These are phyloP conservation scores for Chelonoidis abingdonii DNA, from an alignment of 2,113 vertebrate genomes.

Conservation along the genomic window DNA sequence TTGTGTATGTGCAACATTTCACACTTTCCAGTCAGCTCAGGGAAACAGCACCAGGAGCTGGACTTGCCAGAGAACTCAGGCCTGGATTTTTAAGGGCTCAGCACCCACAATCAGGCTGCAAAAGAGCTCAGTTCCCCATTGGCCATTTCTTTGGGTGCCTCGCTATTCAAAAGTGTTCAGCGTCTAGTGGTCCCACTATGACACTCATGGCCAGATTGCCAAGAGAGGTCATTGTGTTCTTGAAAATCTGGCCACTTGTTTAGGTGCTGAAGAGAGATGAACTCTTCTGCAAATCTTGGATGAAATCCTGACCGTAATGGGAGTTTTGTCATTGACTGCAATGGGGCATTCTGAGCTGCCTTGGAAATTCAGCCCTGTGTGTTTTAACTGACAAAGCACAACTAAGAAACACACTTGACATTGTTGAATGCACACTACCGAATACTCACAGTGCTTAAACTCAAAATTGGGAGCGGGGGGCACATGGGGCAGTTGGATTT, in stretches of 20 bases:
- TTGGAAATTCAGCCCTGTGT: neutral
- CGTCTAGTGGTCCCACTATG: too few species aligned
- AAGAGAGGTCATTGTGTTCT: too few species aligned
- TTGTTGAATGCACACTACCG: rapidly evolving
- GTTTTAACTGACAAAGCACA: neutral
- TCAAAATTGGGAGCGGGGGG: neutral
- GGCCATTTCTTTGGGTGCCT: too few species aligned
- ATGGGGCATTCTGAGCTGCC: rapidly evolving
- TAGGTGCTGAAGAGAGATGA: neutral
- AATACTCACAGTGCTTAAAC: neutral
- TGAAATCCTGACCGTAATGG: neutral
- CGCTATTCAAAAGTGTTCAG: too few species aligned
- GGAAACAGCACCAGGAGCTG: neutral
- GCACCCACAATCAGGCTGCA: too few species aligned
- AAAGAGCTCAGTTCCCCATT: neutral
- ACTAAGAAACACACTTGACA: neutral
- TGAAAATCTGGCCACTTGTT: neutral
- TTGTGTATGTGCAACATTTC: rapidly evolving
- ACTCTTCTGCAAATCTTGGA: neutral
- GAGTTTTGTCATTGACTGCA: neutral
- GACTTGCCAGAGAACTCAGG: neutral
- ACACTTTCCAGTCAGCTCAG: rapidly evolving
- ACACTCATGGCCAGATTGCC: too few species aligned
- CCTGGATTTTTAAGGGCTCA: too few species aligned
- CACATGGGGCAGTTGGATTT: neutral